Conservation (phyloP, 1,140 invertebrate species). For the Drosophila lini region DNA sequence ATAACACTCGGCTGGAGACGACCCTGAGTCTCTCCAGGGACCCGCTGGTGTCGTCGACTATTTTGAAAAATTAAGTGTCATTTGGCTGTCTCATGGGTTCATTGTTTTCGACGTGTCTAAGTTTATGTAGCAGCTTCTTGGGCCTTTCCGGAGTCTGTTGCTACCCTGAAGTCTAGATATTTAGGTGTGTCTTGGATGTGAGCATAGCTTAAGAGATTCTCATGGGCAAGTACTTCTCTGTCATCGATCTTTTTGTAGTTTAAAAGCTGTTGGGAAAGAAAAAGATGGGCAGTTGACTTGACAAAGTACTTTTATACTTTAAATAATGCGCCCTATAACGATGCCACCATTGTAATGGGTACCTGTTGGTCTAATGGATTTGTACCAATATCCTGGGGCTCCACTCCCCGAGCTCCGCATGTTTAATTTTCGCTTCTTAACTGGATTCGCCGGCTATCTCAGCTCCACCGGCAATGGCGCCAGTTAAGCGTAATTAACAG, state of each 20-base stretch:
- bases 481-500: conserved; percentile 77
- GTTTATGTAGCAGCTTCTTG: conserved; percentile 18
- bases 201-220: background rate
- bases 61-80: conserved; percentile 79
- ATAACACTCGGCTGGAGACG: conserved; percentile 30
- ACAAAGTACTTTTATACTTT: background rate
- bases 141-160: background rate
- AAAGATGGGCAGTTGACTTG: background rate
- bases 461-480: conserved; percentile 57
- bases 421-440: conserved; percentile 49
- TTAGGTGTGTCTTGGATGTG: background rate
- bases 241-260: background rate
- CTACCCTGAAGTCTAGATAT: background rate
- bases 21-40: conserved; percentile 7
- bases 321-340: background rate
- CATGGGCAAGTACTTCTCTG: too few species aligned
- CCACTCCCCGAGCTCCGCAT: conserved; percentile 36
- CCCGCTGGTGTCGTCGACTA: conserved; percentile 47
- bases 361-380: background rate
- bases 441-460: conserved; percentile 15
- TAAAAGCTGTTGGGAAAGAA: too few species aligned
- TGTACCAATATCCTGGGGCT: conserved; percentile 2
- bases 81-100: conserved; percentile 71
- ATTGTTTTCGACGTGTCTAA: conserved; percentile 57
- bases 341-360: background rate